Evolutionary conservation across 2,797 vertebrate species (phyloP).

Genomic region (Smutsia gigantea): DNA sequence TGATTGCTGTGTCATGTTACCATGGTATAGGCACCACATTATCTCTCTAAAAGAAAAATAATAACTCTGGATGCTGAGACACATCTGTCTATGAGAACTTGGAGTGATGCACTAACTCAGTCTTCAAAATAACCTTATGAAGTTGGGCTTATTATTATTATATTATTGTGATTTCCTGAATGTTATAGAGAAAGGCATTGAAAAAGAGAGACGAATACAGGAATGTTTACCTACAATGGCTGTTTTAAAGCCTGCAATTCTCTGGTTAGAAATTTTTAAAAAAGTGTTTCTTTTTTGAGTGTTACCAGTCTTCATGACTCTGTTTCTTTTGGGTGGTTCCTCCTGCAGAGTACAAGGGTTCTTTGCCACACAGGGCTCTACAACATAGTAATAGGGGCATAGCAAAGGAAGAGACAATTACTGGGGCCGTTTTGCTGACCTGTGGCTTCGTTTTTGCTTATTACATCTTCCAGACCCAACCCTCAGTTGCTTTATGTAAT

Average conservation of each 20-base stretch:
- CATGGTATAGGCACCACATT: neutral
- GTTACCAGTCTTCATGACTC: neutral
- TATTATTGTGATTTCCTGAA: neutral
- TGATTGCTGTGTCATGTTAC: neutral
- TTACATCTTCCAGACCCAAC: neutral
- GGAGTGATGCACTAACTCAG: neutral
- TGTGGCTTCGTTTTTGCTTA: constrained; percentile 48
- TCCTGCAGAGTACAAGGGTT: neutral
- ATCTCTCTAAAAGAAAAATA: neutral
- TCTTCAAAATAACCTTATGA: neutral
- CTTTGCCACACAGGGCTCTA: neutral
- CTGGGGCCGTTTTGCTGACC: neutral
- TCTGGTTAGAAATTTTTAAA: neutral
- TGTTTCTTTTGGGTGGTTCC: neutral
- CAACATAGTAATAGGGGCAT: neutral
- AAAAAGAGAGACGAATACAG: neutral
- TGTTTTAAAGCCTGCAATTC: neutral
- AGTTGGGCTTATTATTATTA: neutral
- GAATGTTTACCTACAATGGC: neutral
- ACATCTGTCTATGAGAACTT: neutral
- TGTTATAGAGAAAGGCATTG: neutral
- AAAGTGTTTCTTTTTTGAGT: neutral
- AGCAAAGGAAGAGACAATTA: neutral
- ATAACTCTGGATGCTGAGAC: neutral
- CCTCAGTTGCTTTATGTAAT: constrained; percentile 33